Conservation (phyloP, 2,888 invertebrate genomes). For the Eurytoma adleriae region DNA sequence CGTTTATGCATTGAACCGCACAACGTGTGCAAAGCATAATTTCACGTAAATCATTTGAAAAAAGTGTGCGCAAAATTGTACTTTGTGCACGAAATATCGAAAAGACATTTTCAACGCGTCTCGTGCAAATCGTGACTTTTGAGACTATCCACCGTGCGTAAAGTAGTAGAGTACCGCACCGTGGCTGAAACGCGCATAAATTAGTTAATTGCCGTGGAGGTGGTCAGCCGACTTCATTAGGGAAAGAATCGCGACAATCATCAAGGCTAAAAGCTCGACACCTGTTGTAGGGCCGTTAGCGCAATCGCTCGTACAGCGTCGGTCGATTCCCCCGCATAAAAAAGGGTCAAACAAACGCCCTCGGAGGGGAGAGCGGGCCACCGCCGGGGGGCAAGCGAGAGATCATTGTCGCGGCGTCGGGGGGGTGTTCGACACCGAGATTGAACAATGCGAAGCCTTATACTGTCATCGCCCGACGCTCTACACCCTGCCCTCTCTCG, state of each 20-base stretch:
- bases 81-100: no score
- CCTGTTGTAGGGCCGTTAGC: constrained; percentile 51
- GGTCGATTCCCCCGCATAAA: neutral
- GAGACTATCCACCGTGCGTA: no score
- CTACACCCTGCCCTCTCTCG: neutral
- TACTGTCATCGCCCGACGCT: neutral
- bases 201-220: no score
- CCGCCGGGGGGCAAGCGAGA: neutral
- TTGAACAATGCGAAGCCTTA: constrained; percentile 45
- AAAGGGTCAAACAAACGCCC: constrained; percentile 5
- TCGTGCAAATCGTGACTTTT: no score
- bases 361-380: neutral
- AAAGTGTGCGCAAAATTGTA: no score
- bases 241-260: neutral
- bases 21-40: no score
- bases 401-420: constrained; percentile 2
- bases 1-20: no score
- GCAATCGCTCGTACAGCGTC: constrained; percentile 13
- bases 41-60: no score
- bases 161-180: no score
- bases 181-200: no score
- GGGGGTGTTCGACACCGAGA: constrained; percentile 32
- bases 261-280: constrained; percentile 11
- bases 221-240: constrained; percentile 27
- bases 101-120: no score